Evolutionary conservation across 2,888 invertebrate species (phyloP).

Genomic region (Crocallis elinguaria): DNA sequence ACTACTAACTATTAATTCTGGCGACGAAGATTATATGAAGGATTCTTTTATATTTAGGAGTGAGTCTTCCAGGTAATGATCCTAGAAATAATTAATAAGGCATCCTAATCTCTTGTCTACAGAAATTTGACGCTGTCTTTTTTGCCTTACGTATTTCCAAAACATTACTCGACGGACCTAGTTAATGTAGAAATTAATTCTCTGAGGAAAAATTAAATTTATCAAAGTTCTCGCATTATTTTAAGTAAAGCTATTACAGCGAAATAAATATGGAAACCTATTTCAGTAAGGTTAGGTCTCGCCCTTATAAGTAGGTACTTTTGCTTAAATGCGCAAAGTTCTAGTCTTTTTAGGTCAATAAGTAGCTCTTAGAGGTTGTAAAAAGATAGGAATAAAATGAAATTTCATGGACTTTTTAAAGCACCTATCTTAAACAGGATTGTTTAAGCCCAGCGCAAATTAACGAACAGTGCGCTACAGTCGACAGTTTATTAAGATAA

Average conservation of each 20-base stretch:
- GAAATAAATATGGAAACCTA: constrained; percentile 11
- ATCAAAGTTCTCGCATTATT: constrained; percentile 10
- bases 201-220: constrained; percentile 18
- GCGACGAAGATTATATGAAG: too few species aligned
- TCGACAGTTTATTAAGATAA: too few species aligned
- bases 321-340: constrained; percentile 41
- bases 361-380: constrained; percentile 32
- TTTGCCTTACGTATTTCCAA: not conserved
- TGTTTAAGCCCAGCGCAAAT: too few species aligned
- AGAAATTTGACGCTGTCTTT: too few species aligned
- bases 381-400: constrained; percentile 28
- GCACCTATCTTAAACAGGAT: constrained; percentile 20
- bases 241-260: constrained; percentile 11
- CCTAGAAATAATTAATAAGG: too few species aligned
- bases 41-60: too few species aligned
- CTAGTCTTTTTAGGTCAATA: constrained; percentile 41
- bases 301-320: constrained; percentile 23
- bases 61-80: too few species aligned
- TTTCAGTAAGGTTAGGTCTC: constrained; percentile 2
- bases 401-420: constrained; percentile 19
- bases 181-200: constrained; percentile 16
- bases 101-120: too few species aligned
- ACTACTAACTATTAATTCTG: too few species aligned
- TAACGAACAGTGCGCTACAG: too few species aligned
- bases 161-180: not conserved